phyloP scores from a whole-genome alignment of 2,113 vertebrate genomes.

The Dicerorhinus sumatrensis region DNA sequence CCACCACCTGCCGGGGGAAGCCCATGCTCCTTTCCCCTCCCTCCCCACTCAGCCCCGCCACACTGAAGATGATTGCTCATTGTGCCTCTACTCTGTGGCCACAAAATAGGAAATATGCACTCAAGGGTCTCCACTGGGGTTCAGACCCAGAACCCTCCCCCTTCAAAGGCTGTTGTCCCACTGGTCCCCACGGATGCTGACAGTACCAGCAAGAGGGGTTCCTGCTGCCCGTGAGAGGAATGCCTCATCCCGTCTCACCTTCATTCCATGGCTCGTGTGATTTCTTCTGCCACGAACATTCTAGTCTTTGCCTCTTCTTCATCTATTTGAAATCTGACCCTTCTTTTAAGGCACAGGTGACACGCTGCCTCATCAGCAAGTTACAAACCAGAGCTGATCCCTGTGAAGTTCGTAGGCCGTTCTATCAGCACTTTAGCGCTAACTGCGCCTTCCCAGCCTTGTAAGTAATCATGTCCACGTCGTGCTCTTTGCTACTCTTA shows the following conservation, averaged over 20 bases:
- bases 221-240: background rate
- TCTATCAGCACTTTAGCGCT: background rate
- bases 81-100: background rate
- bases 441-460: background rate
- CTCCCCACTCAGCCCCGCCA: background rate
- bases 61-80: background rate
- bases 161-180: background rate
- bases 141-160: background rate
- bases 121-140: background rate
- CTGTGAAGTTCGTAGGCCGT: background rate
- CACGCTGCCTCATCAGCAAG: background rate
- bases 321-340: background rate
- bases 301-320: background rate
- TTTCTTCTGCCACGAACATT: background rate
- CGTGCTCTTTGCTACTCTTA: background rate
- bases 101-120: background rate
- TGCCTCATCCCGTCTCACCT: background rate
- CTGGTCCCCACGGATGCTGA: background rate
- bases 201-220: background rate
- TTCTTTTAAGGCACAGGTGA: background rate
- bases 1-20: background rate
- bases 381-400: background rate
- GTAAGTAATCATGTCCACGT: background rate
- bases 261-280: background rate
- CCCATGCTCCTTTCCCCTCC: background rate